Evolutionary conservation across 2,797 vertebrate species (phyloP), one percentile per base, ranked within the genome.

Genomic region (Gambusia yucatana): DNA sequence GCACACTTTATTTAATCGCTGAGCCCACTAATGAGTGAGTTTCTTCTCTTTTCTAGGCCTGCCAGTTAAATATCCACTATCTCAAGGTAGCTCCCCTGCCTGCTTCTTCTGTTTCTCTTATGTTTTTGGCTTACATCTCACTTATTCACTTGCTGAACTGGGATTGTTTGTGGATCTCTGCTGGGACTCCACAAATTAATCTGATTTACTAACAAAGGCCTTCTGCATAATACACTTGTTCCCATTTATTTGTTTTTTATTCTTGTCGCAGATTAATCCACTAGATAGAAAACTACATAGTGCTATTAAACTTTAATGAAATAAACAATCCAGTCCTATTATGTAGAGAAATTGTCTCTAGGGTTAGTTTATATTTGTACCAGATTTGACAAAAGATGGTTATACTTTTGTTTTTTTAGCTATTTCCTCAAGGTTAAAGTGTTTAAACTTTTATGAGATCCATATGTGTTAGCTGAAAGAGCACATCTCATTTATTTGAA

Each of bases 11-110:
- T 57, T 80, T 81, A 61, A 86, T 72, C 69, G 73, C 22, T 72
- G 57, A 73, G 73, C 5, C 6, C 73, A 86, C 87, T 95, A 93
- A 95, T 86, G 69, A 88, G 81, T 67, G 81, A 94, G 94, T 94
- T 88, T 95, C 83, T 92, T 91, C 84, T 95, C 82, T 71, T 84
- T 92, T 95, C 81, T 94, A 96, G 96, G 95, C 93, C 92, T 96
- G 93, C 94, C 95, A 96, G 90, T 94, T 96, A 93, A 96, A 96
- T 94, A 94, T 96, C 94, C 95, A 96, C 94, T 95, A 95, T 92
- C 93, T 96, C 73, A 96, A 96, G 95, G 96, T 96, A 96, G 95
- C 89, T 83, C 74, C 78, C 81, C 90, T 91, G 91, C 90, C 87
- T 93, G 88, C 88, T 86, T 88, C 73, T 1, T 82, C 83, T 89